Base-by-base conservation (phyloP, 2,797 vertebrate genomes). In the Sternotherus odoratus region DNA sequence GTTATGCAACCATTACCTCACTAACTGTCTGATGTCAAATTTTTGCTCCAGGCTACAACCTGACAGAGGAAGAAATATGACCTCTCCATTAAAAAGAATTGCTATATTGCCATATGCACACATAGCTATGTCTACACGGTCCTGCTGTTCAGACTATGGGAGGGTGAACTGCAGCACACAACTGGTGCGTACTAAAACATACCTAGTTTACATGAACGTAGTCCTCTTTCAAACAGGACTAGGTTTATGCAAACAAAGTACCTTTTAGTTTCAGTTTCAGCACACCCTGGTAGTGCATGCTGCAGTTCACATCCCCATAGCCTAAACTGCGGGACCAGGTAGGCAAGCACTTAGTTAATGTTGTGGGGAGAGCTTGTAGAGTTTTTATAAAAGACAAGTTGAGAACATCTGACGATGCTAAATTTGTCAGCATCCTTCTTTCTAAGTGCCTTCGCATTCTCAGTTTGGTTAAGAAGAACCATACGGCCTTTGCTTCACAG, bases 371-470 rank as follows among this genome's bases (percentile, higher is more conserved):
- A 8, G 79, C 10, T 8, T 95, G 74, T 39, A 63, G 30, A 17
- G 46, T 87, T 93, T 92, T 88, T 93, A 88, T 63, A 57, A 77
- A 10, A 8, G 60, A 75, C 89, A 94, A 78, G 0, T 24, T 13
- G 60, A 94, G 83, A 87, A 66, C 13, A 13, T 79, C 50, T 66
- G 78, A 66, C 63, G 60, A 48, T 78, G 69, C 0, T 0, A 46
- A 23, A 75, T 81, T 77, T 95, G 63, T 89, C 83, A 86, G 90
- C 90, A 95, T n/a, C 80, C 50, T 77, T 85, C 93, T 88, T 93
- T 33, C 69, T 83, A 26, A 5, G 26, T 3, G 2, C 63, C 63
- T 30, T 12, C 50, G 46, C 46, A 80, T 86, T 81, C 92, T 87
- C 24, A 51, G 4, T 50, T 88, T 85, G 51, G 28, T 79, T 69